Evolutionary conservation across 2,797 vertebrate genomes (phyloP).

Genomic region (Falco berigora): DNA sequence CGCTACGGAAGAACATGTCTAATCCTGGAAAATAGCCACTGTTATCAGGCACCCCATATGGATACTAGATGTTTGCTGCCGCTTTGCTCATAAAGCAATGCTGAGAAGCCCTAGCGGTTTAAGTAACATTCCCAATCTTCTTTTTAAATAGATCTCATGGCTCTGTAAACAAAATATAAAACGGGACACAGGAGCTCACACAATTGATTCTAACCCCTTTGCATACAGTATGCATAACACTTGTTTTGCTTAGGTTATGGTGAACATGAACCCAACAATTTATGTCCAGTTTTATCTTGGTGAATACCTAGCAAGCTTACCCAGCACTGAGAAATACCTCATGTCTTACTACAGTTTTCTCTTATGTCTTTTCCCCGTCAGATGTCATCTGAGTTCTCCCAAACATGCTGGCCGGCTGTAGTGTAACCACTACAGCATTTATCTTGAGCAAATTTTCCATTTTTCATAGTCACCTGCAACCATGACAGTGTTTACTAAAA

Average conservation of each 20-base stretch:
- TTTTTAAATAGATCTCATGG: not conserved
- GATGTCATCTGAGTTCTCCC: not conserved
- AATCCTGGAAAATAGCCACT: not conserved
- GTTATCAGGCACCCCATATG: not conserved
- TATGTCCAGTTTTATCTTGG: not conserved
- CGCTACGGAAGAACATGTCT: not conserved
- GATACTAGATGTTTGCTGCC: not conserved
- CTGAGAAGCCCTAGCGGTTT: not conserved
- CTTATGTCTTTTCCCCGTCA: not conserved
- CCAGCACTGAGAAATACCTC: not conserved
- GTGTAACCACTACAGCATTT: not conserved
- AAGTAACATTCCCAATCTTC: not conserved
- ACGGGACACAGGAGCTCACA: not conserved
- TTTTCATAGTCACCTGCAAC: not conserved
- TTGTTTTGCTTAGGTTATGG: not conserved
- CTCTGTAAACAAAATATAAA: not conserved
- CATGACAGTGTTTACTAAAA: not conserved
- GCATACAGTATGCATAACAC: not conserved
- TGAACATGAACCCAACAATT: not conserved
- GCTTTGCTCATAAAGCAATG: not conserved
- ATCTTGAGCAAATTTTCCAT: not conserved
- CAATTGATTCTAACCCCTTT: not conserved
- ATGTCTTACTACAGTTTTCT: not conserved
- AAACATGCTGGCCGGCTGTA: not conserved
- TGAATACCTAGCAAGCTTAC: not conserved